A percentile compares a stretch with the other conserved stretches of the same genome.
These are phyloP conservation scores for Crotalus helleri DNA, from an alignment of 2,113 vertebrate genomes.

Conservation along the genomic window DNA sequence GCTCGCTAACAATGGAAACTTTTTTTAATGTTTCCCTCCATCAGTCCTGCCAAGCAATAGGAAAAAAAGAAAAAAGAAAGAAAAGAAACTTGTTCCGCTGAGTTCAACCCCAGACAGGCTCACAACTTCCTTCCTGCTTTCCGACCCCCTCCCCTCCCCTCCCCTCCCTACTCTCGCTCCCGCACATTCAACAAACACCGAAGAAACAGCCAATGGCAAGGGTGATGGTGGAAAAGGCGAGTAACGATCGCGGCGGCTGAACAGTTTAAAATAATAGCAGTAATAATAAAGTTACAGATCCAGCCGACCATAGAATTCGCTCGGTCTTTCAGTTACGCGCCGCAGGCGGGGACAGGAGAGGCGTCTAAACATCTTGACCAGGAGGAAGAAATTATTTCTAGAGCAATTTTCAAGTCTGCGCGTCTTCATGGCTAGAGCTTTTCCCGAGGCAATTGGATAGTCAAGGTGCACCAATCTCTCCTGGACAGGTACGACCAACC, in stretches of 20 bases:
- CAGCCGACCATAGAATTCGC: neutral
- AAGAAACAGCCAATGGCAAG: slow-evolving; percentile 20
- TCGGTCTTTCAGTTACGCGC: neutral
- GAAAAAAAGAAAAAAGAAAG: slow-evolving; percentile 44
- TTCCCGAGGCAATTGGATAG: slow-evolving; percentile 21
- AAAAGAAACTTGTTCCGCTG: slow-evolving; percentile 77
- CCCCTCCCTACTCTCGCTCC: slow-evolving; percentile 28
- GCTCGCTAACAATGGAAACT: slow-evolving; percentile 75
- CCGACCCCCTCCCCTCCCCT: slow-evolving; percentile 68
- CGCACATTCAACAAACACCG: slow-evolving; percentile 54
- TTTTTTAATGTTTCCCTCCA: slow-evolving; percentile 72
- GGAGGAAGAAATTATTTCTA: neutral
- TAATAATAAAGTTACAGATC: neutral
- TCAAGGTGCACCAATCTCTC: neutral
- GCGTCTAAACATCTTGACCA: neutral
- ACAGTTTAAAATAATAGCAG: neutral
- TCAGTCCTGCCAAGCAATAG: slow-evolving; percentile 58
- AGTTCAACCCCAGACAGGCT: slow-evolving; percentile 77
- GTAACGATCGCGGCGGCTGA: neutral
- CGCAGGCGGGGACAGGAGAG: neutral
- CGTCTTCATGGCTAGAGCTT: slow-evolving; percentile 4
- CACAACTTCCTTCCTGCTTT: slow-evolving; percentile 79
- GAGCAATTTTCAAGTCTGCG: neutral
- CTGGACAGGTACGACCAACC: slow-evolving; percentile 54
- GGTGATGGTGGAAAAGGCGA: neutral